Conservation (phyloP, 2,888 invertebrate species). For the Pogonocherus hispidulus region DNA sequence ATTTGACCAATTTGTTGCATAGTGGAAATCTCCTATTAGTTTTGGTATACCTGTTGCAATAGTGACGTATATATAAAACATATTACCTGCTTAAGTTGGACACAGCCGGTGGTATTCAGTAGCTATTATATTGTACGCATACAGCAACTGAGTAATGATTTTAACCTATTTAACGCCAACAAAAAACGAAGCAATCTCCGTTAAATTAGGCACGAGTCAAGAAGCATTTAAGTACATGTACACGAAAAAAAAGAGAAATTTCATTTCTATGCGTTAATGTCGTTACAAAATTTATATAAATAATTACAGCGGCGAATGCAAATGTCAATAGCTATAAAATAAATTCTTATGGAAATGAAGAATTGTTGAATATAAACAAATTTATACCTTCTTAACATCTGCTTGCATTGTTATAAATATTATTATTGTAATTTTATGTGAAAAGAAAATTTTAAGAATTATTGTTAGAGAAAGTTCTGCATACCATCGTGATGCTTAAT, state of each 20-base stretch:
- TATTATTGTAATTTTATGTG: conserved; percentile 20
- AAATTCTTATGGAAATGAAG: conserved; percentile 30
- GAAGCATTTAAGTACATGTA: conserved; percentile 7
- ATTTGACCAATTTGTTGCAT: no score
- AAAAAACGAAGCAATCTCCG: conserved; percentile 35
- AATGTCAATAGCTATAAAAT: conserved; percentile 27
- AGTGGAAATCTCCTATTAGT: no score
- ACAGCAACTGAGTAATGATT: conserved; percentile 38
- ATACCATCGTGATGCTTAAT: conserved; percentile 17
- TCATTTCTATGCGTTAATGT: conserved; percentile 19
- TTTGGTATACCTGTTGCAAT: no score
- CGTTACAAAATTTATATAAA: conserved; percentile 31
- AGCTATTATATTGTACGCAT: conserved; percentile 28
- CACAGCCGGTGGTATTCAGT: conserved; percentile 4
- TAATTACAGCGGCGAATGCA: conserved; percentile 22
- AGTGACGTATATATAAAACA: no score
- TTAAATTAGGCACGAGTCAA: conserved; percentile 36
- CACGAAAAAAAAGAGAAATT: conserved; percentile 34
- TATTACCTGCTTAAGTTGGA: background rate
- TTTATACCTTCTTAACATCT: conserved; percentile 20
- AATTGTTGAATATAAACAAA: conserved; percentile 24
- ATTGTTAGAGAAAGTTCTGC: conserved; percentile 28
- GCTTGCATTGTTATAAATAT: conserved; percentile 29
- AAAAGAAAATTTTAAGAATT: conserved; percentile 30
- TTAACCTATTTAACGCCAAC: conserved; percentile 36